A percentile compares a stretch with the other conserved stretches of the same genome.
These are phyloP conservation scores for Leptestheria dahalacensis DNA, from an alignment of 1,140 invertebrate genomes.

Conservation along the genomic window DNA sequence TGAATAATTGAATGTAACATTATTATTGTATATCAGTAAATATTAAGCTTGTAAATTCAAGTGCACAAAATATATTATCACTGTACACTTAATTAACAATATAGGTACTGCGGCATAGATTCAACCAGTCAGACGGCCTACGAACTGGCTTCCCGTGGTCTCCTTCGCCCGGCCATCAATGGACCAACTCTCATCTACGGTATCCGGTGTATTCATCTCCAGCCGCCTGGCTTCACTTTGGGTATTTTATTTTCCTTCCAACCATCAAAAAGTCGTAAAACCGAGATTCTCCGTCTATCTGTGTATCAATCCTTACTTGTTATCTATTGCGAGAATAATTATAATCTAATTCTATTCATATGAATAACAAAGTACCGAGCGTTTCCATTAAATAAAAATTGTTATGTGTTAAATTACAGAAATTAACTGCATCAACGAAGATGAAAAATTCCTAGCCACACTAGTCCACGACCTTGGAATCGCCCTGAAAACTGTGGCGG, in stretches of 20 bases:
- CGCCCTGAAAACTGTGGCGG: slow-evolving; percentile 57
- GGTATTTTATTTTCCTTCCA: slow-evolving; percentile 40
- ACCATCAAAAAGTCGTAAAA: too few species aligned
- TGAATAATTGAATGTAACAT: too few species aligned
- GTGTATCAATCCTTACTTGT: too few species aligned
- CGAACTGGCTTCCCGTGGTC: slow-evolving; percentile 62
- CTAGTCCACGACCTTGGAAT: slow-evolving; percentile 65
- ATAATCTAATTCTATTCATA: too few species aligned
- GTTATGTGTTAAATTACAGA: too few species aligned
- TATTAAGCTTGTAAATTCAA: neutral
- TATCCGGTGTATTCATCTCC: slow-evolving; percentile 67
- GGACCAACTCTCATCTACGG: slow-evolving; percentile 66
- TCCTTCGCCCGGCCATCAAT: slow-evolving; percentile 49
- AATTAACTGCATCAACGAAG: slow-evolving; percentile 69
- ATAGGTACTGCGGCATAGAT: slow-evolving; percentile 56
- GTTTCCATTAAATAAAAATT: too few species aligned
- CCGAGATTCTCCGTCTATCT: too few species aligned
- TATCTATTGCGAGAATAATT: too few species aligned
- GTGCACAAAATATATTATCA: too few species aligned
- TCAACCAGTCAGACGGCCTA: slow-evolving; percentile 73
- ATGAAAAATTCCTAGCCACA: slow-evolving; percentile 50
- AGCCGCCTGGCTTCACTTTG: slow-evolving; percentile 68
- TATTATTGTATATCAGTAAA: too few species aligned
- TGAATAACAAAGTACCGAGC: too few species aligned
- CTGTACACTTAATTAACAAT: too few species aligned